Evolutionary conservation across 2,888 invertebrate species (phyloP).

Genomic region (Pogonocherus hispidulus): DNA sequence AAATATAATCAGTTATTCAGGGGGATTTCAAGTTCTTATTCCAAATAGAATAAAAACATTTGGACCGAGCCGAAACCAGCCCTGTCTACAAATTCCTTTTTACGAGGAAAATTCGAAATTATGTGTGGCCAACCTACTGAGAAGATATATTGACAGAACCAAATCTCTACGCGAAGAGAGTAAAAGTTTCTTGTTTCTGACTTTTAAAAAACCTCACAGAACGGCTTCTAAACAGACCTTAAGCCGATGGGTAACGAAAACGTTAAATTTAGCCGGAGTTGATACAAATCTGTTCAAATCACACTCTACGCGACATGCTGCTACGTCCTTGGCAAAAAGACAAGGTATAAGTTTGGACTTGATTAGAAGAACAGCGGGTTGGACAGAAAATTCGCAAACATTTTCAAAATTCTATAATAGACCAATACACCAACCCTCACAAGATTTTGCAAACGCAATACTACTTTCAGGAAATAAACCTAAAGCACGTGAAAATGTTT

Average conservation of each 20-base stretch:
- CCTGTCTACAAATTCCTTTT: slow-evolving; percentile 25
- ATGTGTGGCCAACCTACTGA: slow-evolving; percentile 32
- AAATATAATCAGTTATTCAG: slow-evolving; percentile 9
- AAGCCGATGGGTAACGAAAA: slow-evolving; percentile 41
- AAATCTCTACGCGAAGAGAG: not conserved
- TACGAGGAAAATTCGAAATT: slow-evolving; percentile 28
- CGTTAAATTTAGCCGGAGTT: not conserved
- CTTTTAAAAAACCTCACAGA: slow-evolving; percentile 40
- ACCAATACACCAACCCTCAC: not conserved
- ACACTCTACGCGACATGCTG: not conserved
- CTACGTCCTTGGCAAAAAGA: not conserved
- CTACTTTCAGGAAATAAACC: not conserved
- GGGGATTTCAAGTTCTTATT: slow-evolving; percentile 26
- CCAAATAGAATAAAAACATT: slow-evolving; percentile 36
- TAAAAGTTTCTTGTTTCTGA: slow-evolving; percentile 15
- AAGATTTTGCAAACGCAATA: not conserved
- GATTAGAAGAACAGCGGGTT: not conserved
- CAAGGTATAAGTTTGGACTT: not conserved
- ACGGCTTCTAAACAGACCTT: slow-evolving; percentile 41
- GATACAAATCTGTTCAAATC: not conserved
- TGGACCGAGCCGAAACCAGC: slow-evolving; percentile 17
- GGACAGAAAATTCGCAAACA: not conserved
- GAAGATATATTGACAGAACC: slow-evolving; percentile 26
- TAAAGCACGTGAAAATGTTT: too few species aligned
- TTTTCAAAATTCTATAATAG: not conserved